Evolutionary conservation across 2,113 vertebrate genomes (phyloP).

Genomic region (Onychostoma macrolepis): DNA sequence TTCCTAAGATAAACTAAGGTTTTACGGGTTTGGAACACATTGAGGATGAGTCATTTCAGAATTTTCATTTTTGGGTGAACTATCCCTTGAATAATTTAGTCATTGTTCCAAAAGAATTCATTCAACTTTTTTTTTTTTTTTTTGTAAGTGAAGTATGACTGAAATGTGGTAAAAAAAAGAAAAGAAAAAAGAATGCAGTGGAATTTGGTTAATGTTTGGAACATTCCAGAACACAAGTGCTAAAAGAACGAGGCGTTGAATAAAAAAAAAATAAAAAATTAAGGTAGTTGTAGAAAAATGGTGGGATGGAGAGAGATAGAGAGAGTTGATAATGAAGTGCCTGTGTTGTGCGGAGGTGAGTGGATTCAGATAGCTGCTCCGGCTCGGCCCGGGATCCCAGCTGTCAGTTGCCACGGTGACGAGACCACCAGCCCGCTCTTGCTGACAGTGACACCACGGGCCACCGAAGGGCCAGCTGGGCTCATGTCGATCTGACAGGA

Average conservation of each 20-base stretch:
- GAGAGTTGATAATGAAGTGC: constrained; percentile 30
- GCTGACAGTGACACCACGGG: constrained; percentile 60
- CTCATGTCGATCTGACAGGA: constrained; percentile 41
- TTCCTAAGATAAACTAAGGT: no score
- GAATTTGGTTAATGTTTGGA: not conserved
- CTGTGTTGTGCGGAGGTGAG: constrained; percentile 34
- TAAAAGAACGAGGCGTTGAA: not conserved
- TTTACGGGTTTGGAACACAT: no score
- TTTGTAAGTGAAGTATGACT: not conserved
- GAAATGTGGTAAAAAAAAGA: not conserved
- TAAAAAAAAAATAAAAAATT: not conserved
- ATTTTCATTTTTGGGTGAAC: no score
- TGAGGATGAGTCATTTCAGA: no score
- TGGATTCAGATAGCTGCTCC: constrained; percentile 31
- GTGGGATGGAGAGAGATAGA: not conserved
- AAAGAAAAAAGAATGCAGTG: not conserved
- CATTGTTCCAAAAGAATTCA: no score
- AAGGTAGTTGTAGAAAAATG: not conserved
- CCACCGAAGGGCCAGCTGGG: constrained; percentile 49
- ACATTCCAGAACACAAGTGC: not conserved
- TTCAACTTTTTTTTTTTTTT: not conserved
- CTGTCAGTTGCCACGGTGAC: constrained; percentile 50
- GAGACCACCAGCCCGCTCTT: constrained; percentile 42
- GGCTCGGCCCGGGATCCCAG: constrained; percentile 30
- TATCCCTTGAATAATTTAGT: no score